phyloP scores from a whole-genome alignment of 2,113 vertebrate species.

The Cyanoliseus patagonus region DNA sequence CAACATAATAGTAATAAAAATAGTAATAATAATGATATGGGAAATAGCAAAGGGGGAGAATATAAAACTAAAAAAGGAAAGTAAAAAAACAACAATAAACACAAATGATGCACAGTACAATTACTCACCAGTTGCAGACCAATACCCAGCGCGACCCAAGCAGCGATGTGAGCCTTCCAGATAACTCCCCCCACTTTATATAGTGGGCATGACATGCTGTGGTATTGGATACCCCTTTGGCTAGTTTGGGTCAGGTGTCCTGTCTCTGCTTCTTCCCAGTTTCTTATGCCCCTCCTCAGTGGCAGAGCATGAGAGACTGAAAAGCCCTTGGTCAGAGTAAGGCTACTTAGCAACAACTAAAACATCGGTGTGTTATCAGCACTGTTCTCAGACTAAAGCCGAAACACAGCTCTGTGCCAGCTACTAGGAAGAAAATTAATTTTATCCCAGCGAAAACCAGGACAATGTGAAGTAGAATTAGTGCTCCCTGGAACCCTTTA shows the following conservation, averaged over 20 bases:
- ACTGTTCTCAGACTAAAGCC: background rate
- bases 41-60: background rate
- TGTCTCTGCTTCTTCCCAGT: background rate
- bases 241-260: background rate
- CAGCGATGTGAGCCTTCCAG: background rate
- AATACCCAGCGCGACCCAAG: background rate
- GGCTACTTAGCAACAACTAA: background rate
- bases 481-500: fast-evolving
- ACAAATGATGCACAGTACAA: background rate
- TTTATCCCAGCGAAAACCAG: background rate
- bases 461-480: background rate
- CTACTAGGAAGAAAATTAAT: background rate
- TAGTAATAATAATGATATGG: background rate
- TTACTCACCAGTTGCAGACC: background rate
- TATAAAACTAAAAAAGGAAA: background rate
- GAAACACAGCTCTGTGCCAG: background rate
- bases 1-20: background rate
- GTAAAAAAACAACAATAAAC: background rate
- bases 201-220: background rate
- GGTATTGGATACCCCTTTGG: background rate
- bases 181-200: background rate
- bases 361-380: background rate
- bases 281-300: background rate
- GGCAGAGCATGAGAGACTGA: background rate
- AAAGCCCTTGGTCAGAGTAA: background rate